Evolutionary conservation across 2,113 vertebrate species (phyloP), one percentile per base, ranked within the genome.

Genomic region (Sterrhoptilus dennistouni): DNA sequence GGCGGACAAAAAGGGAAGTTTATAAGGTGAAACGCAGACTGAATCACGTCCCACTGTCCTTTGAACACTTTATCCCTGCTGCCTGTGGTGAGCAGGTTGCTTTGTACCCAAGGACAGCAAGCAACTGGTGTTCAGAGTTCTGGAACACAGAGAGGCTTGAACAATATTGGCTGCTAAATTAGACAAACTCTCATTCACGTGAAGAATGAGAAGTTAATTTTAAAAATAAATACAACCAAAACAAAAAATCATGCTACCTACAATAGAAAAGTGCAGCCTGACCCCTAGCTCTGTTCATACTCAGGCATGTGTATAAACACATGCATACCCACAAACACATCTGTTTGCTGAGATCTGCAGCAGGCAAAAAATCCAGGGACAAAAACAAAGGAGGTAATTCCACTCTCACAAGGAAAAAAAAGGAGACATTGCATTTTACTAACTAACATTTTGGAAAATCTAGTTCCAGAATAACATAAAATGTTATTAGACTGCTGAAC

Each of bases 1-100:
- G 40, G 80, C 0, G 1, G 57, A 44, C 50, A 65, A 36, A 87
- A 77, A 88, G 64, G 68, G 83, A 90, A 81, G 91, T 94, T 92
- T 95, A 86, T 84, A 97, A 93, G 88, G 94, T 94, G 85, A 95
- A 96, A 97, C 11, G 2, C 45, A 72, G 79, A 38, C 49, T 82
- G 65, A 92, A 90, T 91, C 94, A 92, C 38, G 22, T 94, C 72
- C 88, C 45, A 29, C 75, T 83, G 61, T 59, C 94, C 91, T 96
- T 94, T 78, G 79, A 96, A 94, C 63, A 57, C 29, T 93, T 90
- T 52, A 87, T 45, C 47, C 77, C 63, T 40, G 12, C 22, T 64
- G 83, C 49, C 69, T 89, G 56, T 20, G 44, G 60, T 22, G 9
- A 60, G 80, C 83, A 91, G 84, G 85, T 90, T 94, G 76, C 65